These are phyloP conservation scores for Euplexia lucipara DNA, from an alignment of 2,888 invertebrate genomes.

Conservation along the genomic window DNA sequence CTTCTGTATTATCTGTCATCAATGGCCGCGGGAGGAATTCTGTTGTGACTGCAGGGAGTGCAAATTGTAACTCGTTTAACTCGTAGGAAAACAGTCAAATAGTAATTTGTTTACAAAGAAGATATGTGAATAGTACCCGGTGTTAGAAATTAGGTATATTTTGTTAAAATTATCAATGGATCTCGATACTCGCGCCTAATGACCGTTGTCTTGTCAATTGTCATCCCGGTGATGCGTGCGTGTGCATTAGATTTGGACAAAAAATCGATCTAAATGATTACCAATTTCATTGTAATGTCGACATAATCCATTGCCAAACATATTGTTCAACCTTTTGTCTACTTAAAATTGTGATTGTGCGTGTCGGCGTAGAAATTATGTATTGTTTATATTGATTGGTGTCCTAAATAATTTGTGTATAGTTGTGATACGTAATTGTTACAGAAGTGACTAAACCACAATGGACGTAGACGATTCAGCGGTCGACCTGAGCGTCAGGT, in stretches of 20 bases:
- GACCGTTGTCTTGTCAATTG: conserved; percentile 70
- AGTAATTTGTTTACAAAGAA: conserved; percentile 39
- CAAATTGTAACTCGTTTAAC: conserved; percentile 22
- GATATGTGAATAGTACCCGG: conserved; percentile 51
- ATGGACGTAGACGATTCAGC: conserved; percentile 98
- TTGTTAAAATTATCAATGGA: conserved; percentile 13
- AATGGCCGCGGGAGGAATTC: conserved; percentile 62
- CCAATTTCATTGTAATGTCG: conserved; percentile 60
- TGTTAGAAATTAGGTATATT: conserved; percentile 54
- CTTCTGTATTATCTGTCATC: conserved; percentile 58
- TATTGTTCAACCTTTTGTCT: conserved; percentile 31
- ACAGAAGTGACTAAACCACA: conserved; percentile 82
- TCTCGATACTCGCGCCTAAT: conserved; percentile 44
- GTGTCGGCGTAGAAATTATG: conserved; percentile 36
- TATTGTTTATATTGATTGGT: conserved; percentile 71
- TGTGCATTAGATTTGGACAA: conserved; percentile 72
- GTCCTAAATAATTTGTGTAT: conserved; percentile 64
- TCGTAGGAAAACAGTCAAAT: conserved; percentile 21
- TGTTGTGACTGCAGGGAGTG: conserved; percentile 59
- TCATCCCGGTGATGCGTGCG: conserved; percentile 78
- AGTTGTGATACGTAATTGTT: conserved; percentile 72
- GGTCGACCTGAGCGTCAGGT: conserved; percentile 97
- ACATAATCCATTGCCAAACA: conserved; percentile 48
- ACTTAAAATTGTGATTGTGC: conserved; percentile 34
- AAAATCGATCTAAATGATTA: conserved; percentile 69